Evolutionary conservation across 1,140 invertebrate genomes (phyloP).

Genomic region (Ephestia elutella): DNA sequence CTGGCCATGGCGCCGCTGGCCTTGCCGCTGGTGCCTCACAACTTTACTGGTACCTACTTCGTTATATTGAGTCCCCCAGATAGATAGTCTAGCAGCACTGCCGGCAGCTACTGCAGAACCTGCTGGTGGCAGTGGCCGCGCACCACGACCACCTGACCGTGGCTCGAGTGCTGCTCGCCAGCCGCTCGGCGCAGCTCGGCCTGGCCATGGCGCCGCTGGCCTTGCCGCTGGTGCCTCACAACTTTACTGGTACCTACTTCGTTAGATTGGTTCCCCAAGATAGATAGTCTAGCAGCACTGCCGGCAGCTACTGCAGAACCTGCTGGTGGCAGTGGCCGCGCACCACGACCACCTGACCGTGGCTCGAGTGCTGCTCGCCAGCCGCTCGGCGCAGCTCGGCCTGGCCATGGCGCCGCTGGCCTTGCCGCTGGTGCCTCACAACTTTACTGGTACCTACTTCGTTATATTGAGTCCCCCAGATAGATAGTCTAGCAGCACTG

Average conservation of each 20-base stretch:
- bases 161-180: constrained; percentile 88
- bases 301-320: constrained; percentile 93
- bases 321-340: constrained; percentile 91
- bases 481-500: constrained; percentile 95
- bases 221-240: constrained; percentile 81
- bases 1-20: constrained; percentile 81
- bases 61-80: constrained; percentile 54
- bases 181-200: constrained; percentile 84
- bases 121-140: constrained; percentile 91
- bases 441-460: constrained; percentile 81
- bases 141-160: constrained; percentile 93
- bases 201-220: constrained; percentile 81
- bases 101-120: constrained; percentile 93
- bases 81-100: constrained; percentile 95
- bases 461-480: constrained; percentile 54
- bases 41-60: constrained; percentile 81
- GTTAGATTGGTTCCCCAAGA: constrained; percentile 54
- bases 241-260: constrained; percentile 81
- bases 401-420: constrained; percentile 81
- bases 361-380: constrained; percentile 88
- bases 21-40: constrained; percentile 81
- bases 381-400: constrained; percentile 84
- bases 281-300: constrained; percentile 95
- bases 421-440: constrained; percentile 81
- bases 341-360: constrained; percentile 93